Base-by-base conservation (phyloP, 2,888 invertebrate genomes). In the Diarsia rubi region DNA sequence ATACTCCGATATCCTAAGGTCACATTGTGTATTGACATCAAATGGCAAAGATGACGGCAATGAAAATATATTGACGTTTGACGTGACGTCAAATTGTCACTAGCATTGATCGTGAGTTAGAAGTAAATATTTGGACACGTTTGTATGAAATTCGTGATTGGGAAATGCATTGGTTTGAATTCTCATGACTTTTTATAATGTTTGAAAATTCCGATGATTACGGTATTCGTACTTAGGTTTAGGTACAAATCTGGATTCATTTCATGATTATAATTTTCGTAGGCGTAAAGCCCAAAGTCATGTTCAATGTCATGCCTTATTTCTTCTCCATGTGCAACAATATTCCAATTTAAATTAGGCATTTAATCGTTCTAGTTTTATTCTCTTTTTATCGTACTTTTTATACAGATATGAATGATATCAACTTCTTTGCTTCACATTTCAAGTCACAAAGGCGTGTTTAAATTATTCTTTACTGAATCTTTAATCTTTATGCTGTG, bases 1-100 rank as follows among this genome's bases (percentile, higher is more conserved):
- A n/a, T 1, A 19, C n/a, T n/a, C 19, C 52, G 69, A 68, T 70
- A 68, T 73, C 5, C n/a, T 69, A 65, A 80, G 83, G 83, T 83
- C 82, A 82, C 83, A 73, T 83, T 83, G 83, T 75, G 21, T 65
- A 60, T 76, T 79, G 37, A 79, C 75, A 71, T 27, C 54, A 62
- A 64, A 5, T 52, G 16, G 24, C 47, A 69, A 78, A 12, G 54
- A 69, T 62, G 71, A 47, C 71, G 42, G 42, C 68, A 73, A 64
- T 74, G 54, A 42, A 60, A 54, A 8, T n/a, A 60, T 57, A 76
- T n/a, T 68, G 49, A 83, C 64, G 76, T 75, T 21, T 71, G 44
- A 11, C 1, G 42, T 80, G 76, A 82, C 73, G 73, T 83, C 47
- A 79, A 45, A 73, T 47, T 67, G 68, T 19, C 57, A 72, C 24